These are phyloP conservation scores for Pelobates cultripes DNA, from an alignment of 2,797 vertebrate genomes.

Conservation along the genomic window DNA sequence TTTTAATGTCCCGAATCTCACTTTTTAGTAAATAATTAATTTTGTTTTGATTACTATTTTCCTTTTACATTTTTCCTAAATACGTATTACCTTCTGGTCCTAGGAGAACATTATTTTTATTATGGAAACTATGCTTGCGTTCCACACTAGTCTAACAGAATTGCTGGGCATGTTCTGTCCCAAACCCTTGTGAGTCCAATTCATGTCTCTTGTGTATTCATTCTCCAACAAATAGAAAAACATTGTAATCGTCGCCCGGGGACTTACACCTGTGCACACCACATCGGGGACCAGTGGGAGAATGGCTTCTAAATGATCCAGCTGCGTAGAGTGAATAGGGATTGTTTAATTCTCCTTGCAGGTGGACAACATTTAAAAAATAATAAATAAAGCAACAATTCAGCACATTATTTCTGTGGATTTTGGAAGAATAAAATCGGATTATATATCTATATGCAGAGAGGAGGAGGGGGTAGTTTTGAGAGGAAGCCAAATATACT, in stretches of 20 bases:
- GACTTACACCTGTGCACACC: constrained; percentile 31
- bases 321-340: neutral
- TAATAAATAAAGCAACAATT: constrained; percentile 5
- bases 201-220: constrained; percentile 20
- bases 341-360: constrained; percentile 15
- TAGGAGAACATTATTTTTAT: neutral
- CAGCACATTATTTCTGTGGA: constrained; percentile 17
- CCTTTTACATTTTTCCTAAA: too few relatives aligned
- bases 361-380: constrained; percentile 6
- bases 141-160: neutral
- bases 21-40: too few relatives aligned
- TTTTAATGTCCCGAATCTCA: too few relatives aligned
- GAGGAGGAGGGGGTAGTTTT: neutral
- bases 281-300: constrained; percentile 23
- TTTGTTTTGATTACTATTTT: too few relatives aligned
- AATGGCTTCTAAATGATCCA: constrained; percentile 25
- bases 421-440: constrained; percentile 19
- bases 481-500: neutral
- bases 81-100: too few relatives aligned
- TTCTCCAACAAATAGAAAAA: constrained; percentile 27
- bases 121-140: neutral
- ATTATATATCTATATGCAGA: constrained; percentile 20
- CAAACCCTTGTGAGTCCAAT: constrained; percentile 9
- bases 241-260: constrained; percentile 25
- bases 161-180: neutral